Conservation (phyloP, 2,113 vertebrate species). For the Sturnus vulgaris region DNA sequence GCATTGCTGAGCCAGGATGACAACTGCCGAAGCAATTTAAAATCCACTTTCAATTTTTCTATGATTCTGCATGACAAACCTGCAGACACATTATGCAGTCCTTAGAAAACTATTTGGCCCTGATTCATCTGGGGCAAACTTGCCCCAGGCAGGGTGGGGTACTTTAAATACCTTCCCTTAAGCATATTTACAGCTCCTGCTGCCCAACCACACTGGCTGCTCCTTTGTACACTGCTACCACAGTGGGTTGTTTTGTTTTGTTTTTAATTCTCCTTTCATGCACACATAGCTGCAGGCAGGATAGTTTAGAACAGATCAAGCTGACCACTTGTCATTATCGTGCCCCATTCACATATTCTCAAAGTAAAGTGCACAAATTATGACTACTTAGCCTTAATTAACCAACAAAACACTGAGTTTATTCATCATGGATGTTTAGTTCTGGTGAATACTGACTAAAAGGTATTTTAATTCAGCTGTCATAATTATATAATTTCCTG, state of each 20-base stretch:
- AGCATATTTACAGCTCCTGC: background rate
- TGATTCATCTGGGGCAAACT: background rate
- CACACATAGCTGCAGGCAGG: background rate
- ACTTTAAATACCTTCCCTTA: background rate
- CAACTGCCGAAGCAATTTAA: background rate
- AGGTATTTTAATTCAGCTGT: background rate
- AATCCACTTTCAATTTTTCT: background rate
- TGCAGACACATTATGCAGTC: background rate
- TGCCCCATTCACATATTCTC: background rate
- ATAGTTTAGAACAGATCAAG: background rate
- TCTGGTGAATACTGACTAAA: background rate
- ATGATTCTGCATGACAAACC: background rate
- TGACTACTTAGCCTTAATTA: background rate
- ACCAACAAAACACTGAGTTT: background rate
- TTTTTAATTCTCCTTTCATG: background rate
- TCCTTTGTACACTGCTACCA: background rate
- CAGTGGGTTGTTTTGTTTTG: fast-evolving
- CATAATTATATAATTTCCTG: background rate
- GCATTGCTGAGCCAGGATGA: background rate
- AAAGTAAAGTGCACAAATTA: background rate
- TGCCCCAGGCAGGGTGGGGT: background rate
- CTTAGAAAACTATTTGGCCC: background rate
- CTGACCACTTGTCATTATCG: background rate
- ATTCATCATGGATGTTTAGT: background rate
- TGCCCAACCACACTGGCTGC: background rate